Conservation (phyloP, 2,888 invertebrate genomes). For the Cheilosia soror region DNA sequence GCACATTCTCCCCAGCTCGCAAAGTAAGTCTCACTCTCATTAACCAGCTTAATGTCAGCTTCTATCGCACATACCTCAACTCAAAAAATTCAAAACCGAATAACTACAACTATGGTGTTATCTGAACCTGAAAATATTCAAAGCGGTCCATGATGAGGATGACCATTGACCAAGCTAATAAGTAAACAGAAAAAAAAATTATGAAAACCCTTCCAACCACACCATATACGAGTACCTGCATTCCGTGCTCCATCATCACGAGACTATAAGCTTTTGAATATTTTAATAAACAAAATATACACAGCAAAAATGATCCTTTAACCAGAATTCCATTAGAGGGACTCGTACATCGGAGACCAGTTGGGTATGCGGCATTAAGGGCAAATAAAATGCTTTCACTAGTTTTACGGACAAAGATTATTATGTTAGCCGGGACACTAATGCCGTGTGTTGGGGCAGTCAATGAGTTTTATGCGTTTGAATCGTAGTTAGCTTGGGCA, state of each 20-base stretch:
- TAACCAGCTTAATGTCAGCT: constrained; percentile 12
- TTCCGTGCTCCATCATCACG: constrained; percentile 34
- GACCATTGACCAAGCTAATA: constrained; percentile 33
- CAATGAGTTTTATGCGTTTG: constrained; percentile 34
- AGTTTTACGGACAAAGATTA: constrained; percentile 22
- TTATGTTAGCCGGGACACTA: constrained; percentile 46
- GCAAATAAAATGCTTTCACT: constrained; percentile 41
- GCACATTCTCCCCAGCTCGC: neutral
- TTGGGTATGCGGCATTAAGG: constrained; percentile 34
- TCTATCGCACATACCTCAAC: neutral
- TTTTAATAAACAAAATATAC: constrained; percentile 62
- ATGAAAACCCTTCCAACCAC: neutral
- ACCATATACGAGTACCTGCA: constrained; percentile 15
- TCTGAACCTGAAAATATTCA: constrained; percentile 53
- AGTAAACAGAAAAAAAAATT: constrained; percentile 17
- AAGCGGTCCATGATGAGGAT: constrained; percentile 35
- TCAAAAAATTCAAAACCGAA: neutral
- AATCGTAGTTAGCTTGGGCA: constrained; percentile 15
- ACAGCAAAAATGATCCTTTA: constrained; percentile 36
- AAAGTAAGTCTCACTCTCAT: constrained; percentile 36
- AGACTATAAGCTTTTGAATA: constrained; percentile 51
- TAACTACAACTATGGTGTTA: constrained; percentile 43
- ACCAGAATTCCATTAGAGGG: constrained; percentile 28
- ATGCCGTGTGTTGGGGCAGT: constrained; percentile 17
- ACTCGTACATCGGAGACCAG: constrained; percentile 9